Evolutionary conservation across 2,888 invertebrate genomes (phyloP), one percentile per base, ranked within the genome.

Genomic region (Sinotaia quadrata): DNA sequence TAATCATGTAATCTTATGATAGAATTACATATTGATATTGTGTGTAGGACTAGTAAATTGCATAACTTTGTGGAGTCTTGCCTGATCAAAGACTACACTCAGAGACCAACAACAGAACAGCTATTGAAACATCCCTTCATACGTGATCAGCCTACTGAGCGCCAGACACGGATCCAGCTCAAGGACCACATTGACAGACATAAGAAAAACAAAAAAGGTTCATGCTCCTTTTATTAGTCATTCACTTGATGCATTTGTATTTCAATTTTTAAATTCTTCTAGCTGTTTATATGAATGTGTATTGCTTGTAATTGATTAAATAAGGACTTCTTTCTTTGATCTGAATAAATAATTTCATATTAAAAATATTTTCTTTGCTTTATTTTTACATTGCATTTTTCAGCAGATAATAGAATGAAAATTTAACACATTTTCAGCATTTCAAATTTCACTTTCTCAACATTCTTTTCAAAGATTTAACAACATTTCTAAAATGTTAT

Each of bases 61-160:
- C 96, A 98, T 88, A 90, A 95, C 87, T 99, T 99, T 89, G 97
- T 99, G 89, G 98, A 99, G 90, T 97, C 97, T 82, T 97, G 98
- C 85, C 91, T 98, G 85, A 97, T 98, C 72, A 98, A 99, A 91
- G 98, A 99, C 90, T 99, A 99, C 90, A 97, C 97, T 89, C 96
- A 96, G 90, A 91, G 99, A 87, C 98, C 98, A 75, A 98, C 96
- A 89, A 99, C 99, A 79, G 99, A 99, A 89, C 95, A 97, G 89
- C 92, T 99, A 78, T 91, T 99, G 78, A 97, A 96, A 89, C 98
- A 99, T 91, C 93, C 97, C 71, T 99, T 98, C 89, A 97, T 99
- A 86, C 93, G 95, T 90, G 98, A 99, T 91, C 98, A 98, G 90
- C 98, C 98, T 27, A 98, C 97, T 62, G 99, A 99, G 90, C 91